phyloP scores from a whole-genome alignment of 2,113 vertebrate genomes.

The Psettodes erumei region DNA sequence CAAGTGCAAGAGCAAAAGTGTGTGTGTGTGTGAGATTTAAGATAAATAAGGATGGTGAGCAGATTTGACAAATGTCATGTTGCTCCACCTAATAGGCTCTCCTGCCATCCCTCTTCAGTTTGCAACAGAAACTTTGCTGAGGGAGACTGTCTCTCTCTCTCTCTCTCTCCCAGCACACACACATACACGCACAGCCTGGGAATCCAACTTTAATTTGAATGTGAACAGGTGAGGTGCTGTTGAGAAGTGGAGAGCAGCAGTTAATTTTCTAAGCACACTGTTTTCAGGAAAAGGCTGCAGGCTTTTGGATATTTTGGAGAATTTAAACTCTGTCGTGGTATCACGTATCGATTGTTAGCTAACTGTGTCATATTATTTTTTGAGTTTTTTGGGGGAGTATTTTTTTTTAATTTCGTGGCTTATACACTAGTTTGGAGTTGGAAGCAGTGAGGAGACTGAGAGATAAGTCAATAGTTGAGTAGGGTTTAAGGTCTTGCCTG shows the following conservation, averaged over 20 bases:
- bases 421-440: background rate
- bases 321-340: background rate
- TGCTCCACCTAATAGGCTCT: slow-evolving; percentile 62
- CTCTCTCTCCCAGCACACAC: background rate
- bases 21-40: slow-evolving; percentile 26
- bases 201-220: slow-evolving; percentile 49
- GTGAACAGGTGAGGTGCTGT: slow-evolving; percentile 8
- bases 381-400: background rate
- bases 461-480: slow-evolving; percentile 7
- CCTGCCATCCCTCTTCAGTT: slow-evolving; percentile 45
- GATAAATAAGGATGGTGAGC: slow-evolving; percentile 40
- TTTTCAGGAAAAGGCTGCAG: slow-evolving; percentile 3
- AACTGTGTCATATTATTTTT: background rate
- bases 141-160: slow-evolving; percentile 1
- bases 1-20: slow-evolving; percentile 9
- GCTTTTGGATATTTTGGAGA: slow-evolving; percentile 1
- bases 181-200: background rate
- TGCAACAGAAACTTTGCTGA: slow-evolving; percentile 52
- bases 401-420: background rate
- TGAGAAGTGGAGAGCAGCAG: slow-evolving; percentile 2
- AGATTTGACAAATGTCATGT: slow-evolving; percentile 50
- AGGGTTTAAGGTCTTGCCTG: background rate
- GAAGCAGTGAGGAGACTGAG: slow-evolving; percentile 31
- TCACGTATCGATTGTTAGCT: background rate
- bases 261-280: background rate